A percentile compares a stretch with the other conserved stretches of the same genome.
These are phyloP conservation scores for Liparis tanakae DNA, from an alignment of 2,797 vertebrate species.

Conservation along the genomic window DNA sequence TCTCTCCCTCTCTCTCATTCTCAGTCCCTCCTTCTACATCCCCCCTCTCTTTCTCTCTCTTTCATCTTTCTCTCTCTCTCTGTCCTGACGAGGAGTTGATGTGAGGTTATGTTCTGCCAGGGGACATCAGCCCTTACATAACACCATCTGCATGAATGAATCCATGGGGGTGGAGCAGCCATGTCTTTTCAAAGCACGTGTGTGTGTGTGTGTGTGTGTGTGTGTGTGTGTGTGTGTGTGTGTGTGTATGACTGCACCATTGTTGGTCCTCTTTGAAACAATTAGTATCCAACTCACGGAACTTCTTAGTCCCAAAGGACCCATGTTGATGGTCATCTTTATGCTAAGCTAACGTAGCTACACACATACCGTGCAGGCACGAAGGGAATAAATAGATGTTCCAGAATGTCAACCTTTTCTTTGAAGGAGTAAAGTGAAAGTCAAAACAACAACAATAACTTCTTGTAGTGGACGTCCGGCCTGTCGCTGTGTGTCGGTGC, in stretches of 20 bases:
- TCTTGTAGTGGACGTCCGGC: slow-evolving; percentile 41
- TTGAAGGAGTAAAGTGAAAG: background rate
- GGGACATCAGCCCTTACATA: slow-evolving; percentile 65
- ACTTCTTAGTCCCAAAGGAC: background rate
- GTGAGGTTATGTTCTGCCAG: slow-evolving; percentile 58
- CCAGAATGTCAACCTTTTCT: background rate
- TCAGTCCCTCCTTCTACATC: slow-evolving; percentile 13
- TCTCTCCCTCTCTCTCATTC: background rate
- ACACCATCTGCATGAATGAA: slow-evolving; percentile 68
- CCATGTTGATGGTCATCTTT: background rate
- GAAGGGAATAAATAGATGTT: background rate
- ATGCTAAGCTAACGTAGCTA: background rate
- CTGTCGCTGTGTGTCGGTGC: slow-evolving; percentile 52
- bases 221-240: slow-evolving; percentile 18
- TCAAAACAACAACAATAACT: background rate
- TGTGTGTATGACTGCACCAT: slow-evolving; percentile 11
- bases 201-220: slow-evolving; percentile 9
- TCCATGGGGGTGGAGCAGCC: slow-evolving; percentile 35
- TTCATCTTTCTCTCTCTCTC: background rate
- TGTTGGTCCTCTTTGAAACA: slow-evolving; percentile 2
- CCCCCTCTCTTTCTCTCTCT: background rate
- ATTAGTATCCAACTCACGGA: slow-evolving; percentile 1
- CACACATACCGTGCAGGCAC: background rate
- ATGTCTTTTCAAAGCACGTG: slow-evolving; percentile 21
- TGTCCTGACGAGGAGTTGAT: slow-evolving; percentile 56